Conservation (phyloP, 2,888 invertebrate genomes). For the Chouioia cunea region DNA sequence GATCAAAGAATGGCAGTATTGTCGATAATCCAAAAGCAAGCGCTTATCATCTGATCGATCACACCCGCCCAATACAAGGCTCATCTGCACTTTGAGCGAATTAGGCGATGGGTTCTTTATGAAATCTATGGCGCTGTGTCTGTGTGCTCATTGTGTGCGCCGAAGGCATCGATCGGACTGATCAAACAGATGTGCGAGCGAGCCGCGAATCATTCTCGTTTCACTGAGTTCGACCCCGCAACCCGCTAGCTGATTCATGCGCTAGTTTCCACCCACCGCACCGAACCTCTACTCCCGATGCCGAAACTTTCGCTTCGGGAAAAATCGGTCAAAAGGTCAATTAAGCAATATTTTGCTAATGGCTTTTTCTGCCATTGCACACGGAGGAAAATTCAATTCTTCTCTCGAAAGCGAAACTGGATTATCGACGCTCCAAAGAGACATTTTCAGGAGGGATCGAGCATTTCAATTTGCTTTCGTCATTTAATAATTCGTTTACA, state of each 20-base stretch:
- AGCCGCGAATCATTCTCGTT: conserved; percentile 30
- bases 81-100: conserved; percentile 37
- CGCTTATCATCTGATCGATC: conserved; percentile 40
- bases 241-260: neutral
- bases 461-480: too few relatives aligned
- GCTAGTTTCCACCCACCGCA: too few relatives aligned
- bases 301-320: neutral
- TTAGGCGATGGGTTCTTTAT: conserved; percentile 22
- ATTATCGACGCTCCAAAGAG: neutral
- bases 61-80: conserved; percentile 17
- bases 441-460: neutral
- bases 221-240: conserved; percentile 22
- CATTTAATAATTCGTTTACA: too few relatives aligned
- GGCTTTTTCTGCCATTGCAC: conserved; percentile 14
- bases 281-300: too few relatives aligned
- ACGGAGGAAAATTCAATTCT: conserved; percentile 12
- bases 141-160: neutral
- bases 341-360: conserved; percentile 29
- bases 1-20: conserved; percentile 24
- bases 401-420: conserved; percentile 6
- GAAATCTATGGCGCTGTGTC: conserved; percentile 2
- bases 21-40: conserved; percentile 34
- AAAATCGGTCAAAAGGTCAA: conserved; percentile 37
- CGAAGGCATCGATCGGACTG: conserved; percentile 2
- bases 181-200: conserved; percentile 39